Evolutionary conservation across 2,113 vertebrate species (phyloP).

Genomic region (Trematomus loennbergii): DNA sequence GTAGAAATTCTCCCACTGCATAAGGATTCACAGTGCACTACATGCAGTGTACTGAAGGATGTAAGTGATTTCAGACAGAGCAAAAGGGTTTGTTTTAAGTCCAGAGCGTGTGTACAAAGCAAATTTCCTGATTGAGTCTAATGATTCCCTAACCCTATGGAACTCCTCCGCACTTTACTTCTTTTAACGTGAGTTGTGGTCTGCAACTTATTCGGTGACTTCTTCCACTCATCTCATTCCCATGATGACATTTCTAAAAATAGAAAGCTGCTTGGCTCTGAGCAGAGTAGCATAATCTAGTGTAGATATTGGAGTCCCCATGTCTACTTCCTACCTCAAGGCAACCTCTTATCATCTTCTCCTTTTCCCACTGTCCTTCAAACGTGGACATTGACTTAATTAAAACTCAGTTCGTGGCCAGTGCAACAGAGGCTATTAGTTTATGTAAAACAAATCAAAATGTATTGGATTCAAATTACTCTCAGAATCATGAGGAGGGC

Average conservation of each 20-base stretch:
- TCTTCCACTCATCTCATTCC: constrained; percentile 26
- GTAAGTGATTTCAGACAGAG: no score
- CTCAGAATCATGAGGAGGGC: not conserved
- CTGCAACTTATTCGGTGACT: constrained; percentile 12
- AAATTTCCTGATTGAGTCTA: constrained; percentile 1
- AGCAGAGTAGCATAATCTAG: constrained; percentile 39
- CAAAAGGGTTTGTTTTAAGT: not conserved
- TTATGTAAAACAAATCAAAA: constrained; percentile 17
- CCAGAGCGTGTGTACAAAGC: constrained; percentile 2
- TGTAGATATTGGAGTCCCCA: constrained; percentile 46
- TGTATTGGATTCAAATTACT: constrained; percentile 6
- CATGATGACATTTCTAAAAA: constrained; percentile 59
- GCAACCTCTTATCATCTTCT: constrained; percentile 1
- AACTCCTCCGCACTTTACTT: not conserved
- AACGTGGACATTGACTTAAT: not conserved
- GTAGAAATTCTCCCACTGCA: no score
- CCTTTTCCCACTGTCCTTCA: not conserved
- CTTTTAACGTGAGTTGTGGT: constrained; percentile 4
- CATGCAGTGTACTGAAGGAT: no score
- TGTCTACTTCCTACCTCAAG: constrained; percentile 25
- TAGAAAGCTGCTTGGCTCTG: constrained; percentile 45
- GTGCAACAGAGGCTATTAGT: not conserved
- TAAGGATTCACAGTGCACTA: no score
- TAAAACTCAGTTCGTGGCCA: not conserved
- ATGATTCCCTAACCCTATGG: not conserved